phyloP scores from a whole-genome alignment of 2,113 vertebrate species.

The Morone saxatilis region DNA sequence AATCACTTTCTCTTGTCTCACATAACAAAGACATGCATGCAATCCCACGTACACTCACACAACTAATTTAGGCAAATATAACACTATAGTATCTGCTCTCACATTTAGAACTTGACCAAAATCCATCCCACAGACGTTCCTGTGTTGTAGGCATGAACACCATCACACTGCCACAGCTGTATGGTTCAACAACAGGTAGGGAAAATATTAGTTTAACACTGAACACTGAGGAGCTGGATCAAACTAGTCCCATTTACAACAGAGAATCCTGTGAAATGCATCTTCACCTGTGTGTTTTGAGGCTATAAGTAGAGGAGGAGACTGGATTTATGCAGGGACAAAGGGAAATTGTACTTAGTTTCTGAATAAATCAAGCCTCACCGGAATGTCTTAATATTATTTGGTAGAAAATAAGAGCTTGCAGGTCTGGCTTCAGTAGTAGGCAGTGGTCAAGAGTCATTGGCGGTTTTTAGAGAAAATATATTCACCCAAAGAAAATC shows the following conservation, averaged over 20 bases:
- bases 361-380: conserved; percentile 46
- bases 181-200: conserved; percentile 43
- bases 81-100: conserved; percentile 23
- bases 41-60: conserved; percentile 34
- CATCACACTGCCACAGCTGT: conserved; percentile 40
- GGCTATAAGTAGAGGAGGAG: conserved; percentile 16
- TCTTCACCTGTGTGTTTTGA: conserved; percentile 26
- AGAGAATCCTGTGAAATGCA: conserved; percentile 78
- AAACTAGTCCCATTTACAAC: conserved; percentile 61
- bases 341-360: background rate
- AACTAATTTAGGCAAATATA: conserved; percentile 38
- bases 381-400: conserved; percentile 55
- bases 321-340: conserved; percentile 43
- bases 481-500: conserved; percentile 32
- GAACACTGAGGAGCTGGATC: conserved; percentile 58
- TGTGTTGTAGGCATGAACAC: conserved; percentile 26
- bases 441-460: conserved; percentile 38
- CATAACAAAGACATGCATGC: conserved; percentile 32
- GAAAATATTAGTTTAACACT: conserved; percentile 60
- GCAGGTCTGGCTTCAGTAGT: conserved; percentile 37
- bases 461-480: conserved; percentile 3
- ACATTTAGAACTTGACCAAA: conserved; percentile 59
- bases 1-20: conserved; percentile 21
- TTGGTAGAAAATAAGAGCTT: conserved; percentile 39
- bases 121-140: conserved; percentile 49